Evolutionary conservation across 2,113 vertebrate genomes (phyloP), one percentile per base, ranked within the genome.

Genomic region (Apteryx mantelli): DNA sequence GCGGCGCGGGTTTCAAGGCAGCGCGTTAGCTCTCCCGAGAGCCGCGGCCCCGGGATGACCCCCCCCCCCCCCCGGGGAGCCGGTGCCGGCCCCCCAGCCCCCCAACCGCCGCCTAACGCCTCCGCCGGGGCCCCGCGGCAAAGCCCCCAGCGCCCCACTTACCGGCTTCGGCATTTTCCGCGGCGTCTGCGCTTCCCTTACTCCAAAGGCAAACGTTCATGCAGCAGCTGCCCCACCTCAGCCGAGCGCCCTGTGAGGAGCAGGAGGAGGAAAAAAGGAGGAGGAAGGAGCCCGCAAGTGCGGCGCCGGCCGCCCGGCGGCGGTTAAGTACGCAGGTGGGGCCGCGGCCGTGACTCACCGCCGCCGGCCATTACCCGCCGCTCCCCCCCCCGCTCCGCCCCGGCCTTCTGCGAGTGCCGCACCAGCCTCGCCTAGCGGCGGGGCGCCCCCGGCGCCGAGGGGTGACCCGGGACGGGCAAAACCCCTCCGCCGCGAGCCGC

Each of bases 241-340:
- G 78, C 82, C 74, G 25, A 93, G 82, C 76, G 12, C 85, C 64
- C 74, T n/a, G 77, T 34, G 93, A 66, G 44, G 50, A 79, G 78
- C 34, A 70, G 92, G 73, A 58, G 36, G 7, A 68, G 26, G 46
- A 69, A 52, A 46, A 61, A 44, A 28, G 40, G 28, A 94, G 68
- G 46, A 81, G 74, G 48, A 76, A 81, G 79, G 48, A 80, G 82
- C 91, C 71, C 77, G 22, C 84, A 13, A 96, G 40, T 93, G 85
- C 52, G 13, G 46, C 85, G 81, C n/a, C 71, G 13, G 73, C 71
- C 84, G 68, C 91, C 93, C 93, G 44, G 88, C 84, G 88, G 93
- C 93, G 26, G 87, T 93, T 96, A 96, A 96, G 91, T 94, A 96
- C 80, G 95, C 95, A 95, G 95, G 95, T 95, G 95, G 91, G 75